Base-by-base conservation (phyloP, 1,140 invertebrate species). In the Chrysopa pallens region DNA sequence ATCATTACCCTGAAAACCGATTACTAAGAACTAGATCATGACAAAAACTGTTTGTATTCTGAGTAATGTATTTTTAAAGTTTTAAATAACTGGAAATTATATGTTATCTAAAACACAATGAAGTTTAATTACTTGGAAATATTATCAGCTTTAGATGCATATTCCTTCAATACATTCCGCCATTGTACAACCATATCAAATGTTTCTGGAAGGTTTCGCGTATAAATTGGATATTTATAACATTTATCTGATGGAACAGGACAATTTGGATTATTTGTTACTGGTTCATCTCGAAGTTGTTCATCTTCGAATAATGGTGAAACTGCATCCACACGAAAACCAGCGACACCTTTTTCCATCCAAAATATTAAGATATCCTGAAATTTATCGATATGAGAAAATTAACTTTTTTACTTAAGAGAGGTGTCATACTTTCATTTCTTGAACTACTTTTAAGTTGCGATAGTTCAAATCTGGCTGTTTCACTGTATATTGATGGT, bases 381-480 rank as follows among this genome's bases (percentile, higher is more conserved):
- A 28, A 64, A 62, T 29, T 17, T 28, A 37, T 23, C 38, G 17
- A 23, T n/a, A n/a, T n/a, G n/a, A 23, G 2, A 23, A 23, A 23
- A 3, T 23, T 3, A 23, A 23, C 17, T 23, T 23, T 23, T 2
- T 23, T 23, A 2, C 2, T 23, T 2, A 5, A 2, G 17, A 23
- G 17, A 23, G 17, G 17, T 23, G 5, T 5, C 17, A 46, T 62
- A 74, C 75, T 54, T 76, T 66, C 57, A 84, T 71, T 43, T 75
- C 72, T 39, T 67, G 44, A 1, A 69, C 49, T 17, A 84, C 70
- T 7, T 56, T 50, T 8, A 61, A 55, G 56, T 80, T 80, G 5
- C 67, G 58, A 47, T 64, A 80, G 54, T 85, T 82, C 0, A 86
- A 58, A 52, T 90, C 85, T 0, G 86, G 82, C 50, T 87, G 78